Base-by-base conservation (phyloP, 2,797 vertebrate species). In the Labroides dimidiatus region DNA sequence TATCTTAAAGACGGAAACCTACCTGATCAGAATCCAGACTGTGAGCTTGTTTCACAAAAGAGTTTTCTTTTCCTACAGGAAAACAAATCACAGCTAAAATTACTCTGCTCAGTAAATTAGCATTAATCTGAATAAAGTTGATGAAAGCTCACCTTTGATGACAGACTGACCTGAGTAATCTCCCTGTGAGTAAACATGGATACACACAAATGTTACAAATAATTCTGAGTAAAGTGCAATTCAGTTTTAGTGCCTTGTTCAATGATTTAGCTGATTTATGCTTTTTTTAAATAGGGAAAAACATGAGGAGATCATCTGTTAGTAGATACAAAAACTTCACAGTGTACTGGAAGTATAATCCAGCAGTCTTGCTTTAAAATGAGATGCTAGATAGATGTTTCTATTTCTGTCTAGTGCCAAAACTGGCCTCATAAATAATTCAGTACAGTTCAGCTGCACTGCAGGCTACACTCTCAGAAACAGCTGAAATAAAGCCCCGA, bases 41-140 rank as follows among this genome's bases (percentile, higher is more conserved):
- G 21, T 94, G 91, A 70, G 95, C 91, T 89, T 97, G 96, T 72
- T 95, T 96, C 62, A 95, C 91, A 54, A 97, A 90, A 49, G 92
- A 11, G 30, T 94, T 95, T 91, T 99, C 97, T 93, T 96, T 99
- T 64, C 96, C 98, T 99, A 87, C 41, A 79, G 66, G 74, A 50
- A 4, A 43, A 52, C 7, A 44, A 19, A 62, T 0, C 43, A 57
- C 23, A 64, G 8, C 3, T 51, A 8, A 11, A 33, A 11, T 58
- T 0, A n/a, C 7, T 44, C 10, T 65, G 10, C 20, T 16, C 11
- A 6, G 36, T n/a, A 6, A 70, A 24, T 8, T 19, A 4, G 19
- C 7, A 52, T 64, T 13, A 43, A 30, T 2, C 11, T 2, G 14
- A 59, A 4, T 64, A 0, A 57, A 63, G 9, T 41, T 47, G 62